Conservation (phyloP, 2,888 invertebrate species). For the Eupeodes luniger region DNA sequence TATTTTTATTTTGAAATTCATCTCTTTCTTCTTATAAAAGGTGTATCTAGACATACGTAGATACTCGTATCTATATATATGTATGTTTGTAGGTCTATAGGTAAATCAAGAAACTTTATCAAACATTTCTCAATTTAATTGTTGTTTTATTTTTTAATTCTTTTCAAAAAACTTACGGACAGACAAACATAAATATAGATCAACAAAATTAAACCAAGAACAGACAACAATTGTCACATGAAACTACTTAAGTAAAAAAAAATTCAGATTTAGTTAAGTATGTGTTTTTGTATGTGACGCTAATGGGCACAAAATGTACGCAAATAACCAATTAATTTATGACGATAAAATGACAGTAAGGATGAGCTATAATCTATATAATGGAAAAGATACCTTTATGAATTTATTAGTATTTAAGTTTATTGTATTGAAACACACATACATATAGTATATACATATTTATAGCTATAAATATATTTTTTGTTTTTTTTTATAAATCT, state of each 20-base stretch:
- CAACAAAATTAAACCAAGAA: not conserved
- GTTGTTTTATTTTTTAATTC: slow-evolving; percentile 21
- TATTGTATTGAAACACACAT: slow-evolving; percentile 47
- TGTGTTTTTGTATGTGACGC: not conserved
- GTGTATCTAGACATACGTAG: slow-evolving; percentile 1
- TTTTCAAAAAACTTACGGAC: too few species aligned
- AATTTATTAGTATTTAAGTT: slow-evolving; percentile 58
- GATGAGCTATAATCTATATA: slow-evolving; percentile 10
- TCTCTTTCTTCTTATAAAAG: not conserved
- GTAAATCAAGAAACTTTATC: slow-evolving; percentile 71
- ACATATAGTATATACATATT: too few species aligned
- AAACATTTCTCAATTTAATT: slow-evolving; percentile 73
- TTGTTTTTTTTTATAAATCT: slow-evolving; percentile 24
- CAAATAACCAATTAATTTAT: slow-evolving; percentile 71
- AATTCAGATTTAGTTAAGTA: slow-evolving; percentile 39
- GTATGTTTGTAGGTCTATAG: slow-evolving; percentile 24
- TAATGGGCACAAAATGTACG: slow-evolving; percentile 34
- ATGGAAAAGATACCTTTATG: slow-evolving; percentile 65
- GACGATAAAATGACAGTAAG: not conserved
- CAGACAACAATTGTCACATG: slow-evolving; percentile 1
- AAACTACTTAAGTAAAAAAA: slow-evolving; percentile 19
- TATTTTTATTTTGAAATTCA: slow-evolving; percentile 47
- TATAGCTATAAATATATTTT: not conserved
- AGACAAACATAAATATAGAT: not conserved
- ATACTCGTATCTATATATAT: slow-evolving; percentile 35